Evolutionary conservation across 2,888 invertebrate genomes (phyloP), one percentile per base, ranked within the genome.

Genomic region (Athetis lepigone): DNA sequence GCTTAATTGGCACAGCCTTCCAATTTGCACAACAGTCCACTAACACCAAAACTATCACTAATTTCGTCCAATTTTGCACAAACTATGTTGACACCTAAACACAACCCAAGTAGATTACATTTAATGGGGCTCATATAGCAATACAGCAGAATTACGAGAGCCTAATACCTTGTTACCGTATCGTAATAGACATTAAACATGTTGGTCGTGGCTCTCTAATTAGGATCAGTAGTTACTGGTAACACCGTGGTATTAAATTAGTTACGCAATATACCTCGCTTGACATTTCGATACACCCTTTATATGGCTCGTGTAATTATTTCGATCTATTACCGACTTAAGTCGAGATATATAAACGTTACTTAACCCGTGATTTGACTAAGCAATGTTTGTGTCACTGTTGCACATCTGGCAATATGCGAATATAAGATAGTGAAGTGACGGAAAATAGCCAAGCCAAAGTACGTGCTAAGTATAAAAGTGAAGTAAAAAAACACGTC

Each of bases 101-200:
- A 66, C 23, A 68, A 58, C 37, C 33, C 4, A 19, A 25, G 71
- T 67, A 71, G 16, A n/a, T 36, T 52, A 70, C 19, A 50, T 25
- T 59, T 52, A 67, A 72, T 51, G 13, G 36, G 7, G 7, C 37
- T 42, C 52, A 36, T 42, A 63, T n/a, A 39, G 58, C 68, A 67
- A 50, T 46, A 50, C n/a, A 57, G 16, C 61, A 45, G 27, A 33
- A 49, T 74, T 69, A 70, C 39, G 23, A 6, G 18, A 23, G 21
- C 37, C 46, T 78, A 75, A 78, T 75, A 40, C 54, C 60, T 69
- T 42, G 69, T 65, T 75, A 78, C 49, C 25, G 33, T 65, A 56
- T 49, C 59, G 75, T 66, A 69, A 60, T 75, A 79, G 45, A 58
- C 57, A 66, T 79, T 75, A 76, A 70, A 79, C 56, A 70, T 55